Conservation (phyloP, 2,113 vertebrate species). For the Aptenodytes patagonicus region DNA sequence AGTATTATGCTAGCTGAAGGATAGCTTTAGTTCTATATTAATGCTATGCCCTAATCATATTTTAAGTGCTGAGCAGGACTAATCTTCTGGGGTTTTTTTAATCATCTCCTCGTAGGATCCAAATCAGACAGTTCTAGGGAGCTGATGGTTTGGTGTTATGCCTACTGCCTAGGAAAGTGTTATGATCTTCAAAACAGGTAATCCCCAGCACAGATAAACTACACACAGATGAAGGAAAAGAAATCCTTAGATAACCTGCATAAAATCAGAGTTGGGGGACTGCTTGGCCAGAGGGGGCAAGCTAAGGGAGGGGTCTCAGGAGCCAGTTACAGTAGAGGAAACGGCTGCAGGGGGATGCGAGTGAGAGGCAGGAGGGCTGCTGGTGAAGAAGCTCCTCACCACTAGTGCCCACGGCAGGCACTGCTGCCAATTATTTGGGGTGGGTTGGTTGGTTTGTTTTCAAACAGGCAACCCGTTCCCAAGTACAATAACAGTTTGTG, state of each 20-base stretch:
- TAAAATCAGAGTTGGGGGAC: background rate
- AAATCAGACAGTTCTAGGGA: background rate
- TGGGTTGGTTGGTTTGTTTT: background rate
- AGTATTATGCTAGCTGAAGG: background rate
- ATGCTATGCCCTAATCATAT: background rate
- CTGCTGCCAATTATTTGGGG: background rate
- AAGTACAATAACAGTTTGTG: background rate
- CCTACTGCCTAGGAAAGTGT: background rate
- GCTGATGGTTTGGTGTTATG: background rate
- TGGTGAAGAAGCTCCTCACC: background rate
- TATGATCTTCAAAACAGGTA: background rate
- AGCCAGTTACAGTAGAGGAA: background rate
- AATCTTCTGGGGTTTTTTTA: background rate
- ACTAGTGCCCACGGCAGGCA: background rate
- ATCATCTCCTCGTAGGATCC: background rate
- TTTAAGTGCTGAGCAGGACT: background rate
- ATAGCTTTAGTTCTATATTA: background rate
- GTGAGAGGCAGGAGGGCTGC: background rate
- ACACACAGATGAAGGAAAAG: background rate
- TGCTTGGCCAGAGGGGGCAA: background rate
- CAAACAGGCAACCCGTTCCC: background rate
- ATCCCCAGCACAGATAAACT: background rate
- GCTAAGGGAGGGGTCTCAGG: background rate
- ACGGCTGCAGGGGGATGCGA: background rate
- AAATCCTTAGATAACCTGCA: background rate